Evolutionary conservation across 1,140 invertebrate genomes (phyloP), one percentile per base, ranked within the genome.

Genomic region (Sarcophaga bullata): DNA sequence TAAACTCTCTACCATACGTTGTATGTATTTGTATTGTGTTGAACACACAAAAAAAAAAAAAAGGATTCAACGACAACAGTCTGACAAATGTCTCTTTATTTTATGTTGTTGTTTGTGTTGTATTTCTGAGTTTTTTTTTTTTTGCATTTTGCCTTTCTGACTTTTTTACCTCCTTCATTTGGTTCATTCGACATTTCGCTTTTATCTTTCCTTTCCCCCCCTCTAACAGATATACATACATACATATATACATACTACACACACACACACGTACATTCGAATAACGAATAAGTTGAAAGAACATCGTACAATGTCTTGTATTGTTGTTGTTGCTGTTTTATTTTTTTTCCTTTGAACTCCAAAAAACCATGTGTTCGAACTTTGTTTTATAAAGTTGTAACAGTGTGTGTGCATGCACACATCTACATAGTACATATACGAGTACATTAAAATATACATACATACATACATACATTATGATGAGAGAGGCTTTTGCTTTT

Each of bases 41-140:
- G 25, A 37, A 37, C 25, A 37, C 25, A 37, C 25, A 37, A 76
- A 49, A 76, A 76, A 76, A 50, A 15, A 76, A 7, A n/a, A 62
- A 68, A 68, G 50, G 19, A 50, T 8, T 48, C n/a, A 78, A 25
- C 75, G 75, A 78, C 75, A 78, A 78, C 75, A 78, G 75, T 78
- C 75, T 78, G 75, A 78, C 75, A 78, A 78, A 78, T 78, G 75
- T 78, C 75, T 50, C 75, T 78, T 78, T 78, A 78, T 50, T 78
- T 78, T n/a, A n/a, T 13, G 15, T 15, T 58, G 15, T 58, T 58
- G 54, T 58, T 15, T n/a, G 7, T n/a, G 13, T 37, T 37, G 25
- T 37, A 37, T n/a, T 58, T 58, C 54, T n/a, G 25, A n/a, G n/a
- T n/a, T 37, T 37, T n/a, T 13, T 68, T 37, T 37, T 1, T 37